phyloP scores from a whole-genome alignment of 1,140 invertebrate genomes.

The Drosophila willistoni region DNA sequence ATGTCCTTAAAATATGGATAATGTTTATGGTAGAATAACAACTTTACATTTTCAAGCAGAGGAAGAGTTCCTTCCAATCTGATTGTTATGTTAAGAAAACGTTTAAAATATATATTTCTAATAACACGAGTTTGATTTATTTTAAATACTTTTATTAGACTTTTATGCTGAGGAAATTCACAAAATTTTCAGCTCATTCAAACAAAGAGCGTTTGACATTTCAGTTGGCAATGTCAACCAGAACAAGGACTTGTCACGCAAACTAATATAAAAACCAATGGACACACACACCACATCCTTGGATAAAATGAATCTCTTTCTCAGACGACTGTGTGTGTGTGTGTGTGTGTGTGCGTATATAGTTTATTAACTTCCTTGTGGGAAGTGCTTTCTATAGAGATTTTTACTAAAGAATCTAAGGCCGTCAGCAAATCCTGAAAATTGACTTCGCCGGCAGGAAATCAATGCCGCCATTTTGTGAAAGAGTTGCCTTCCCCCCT shows the following conservation, averaged over 20 bases:
- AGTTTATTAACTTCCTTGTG: constrained; percentile 82
- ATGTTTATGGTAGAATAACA: no score
- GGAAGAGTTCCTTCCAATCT: no score
- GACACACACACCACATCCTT: constrained; percentile 6
- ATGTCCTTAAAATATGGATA: no score
- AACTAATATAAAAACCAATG: constrained; percentile 50
- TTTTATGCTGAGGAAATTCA: no score
- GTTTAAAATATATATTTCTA: no score
- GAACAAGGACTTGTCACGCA: constrained; percentile 75
- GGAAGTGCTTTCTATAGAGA: constrained; percentile 81
- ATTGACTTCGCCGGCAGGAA: constrained; percentile 73
- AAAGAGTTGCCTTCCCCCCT: constrained; percentile 55
- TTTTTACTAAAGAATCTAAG: constrained; percentile 78
- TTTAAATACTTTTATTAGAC: no score
- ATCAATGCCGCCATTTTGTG: constrained; percentile 79
- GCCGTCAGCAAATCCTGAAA: constrained; percentile 80
- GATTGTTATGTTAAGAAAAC: no score
- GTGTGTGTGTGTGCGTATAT: constrained; percentile 53
- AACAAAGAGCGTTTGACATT: constrained; percentile 19
- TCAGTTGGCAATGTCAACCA: constrained; percentile 72
- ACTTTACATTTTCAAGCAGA: no score
- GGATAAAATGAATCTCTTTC: constrained; percentile 20
- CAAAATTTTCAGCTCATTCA: not conserved
- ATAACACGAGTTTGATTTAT: no score
- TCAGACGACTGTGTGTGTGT: constrained; percentile 12